Evolutionary conservation across 2,888 invertebrate species (phyloP).

Genomic region (Drosophila tanythrix): DNA sequence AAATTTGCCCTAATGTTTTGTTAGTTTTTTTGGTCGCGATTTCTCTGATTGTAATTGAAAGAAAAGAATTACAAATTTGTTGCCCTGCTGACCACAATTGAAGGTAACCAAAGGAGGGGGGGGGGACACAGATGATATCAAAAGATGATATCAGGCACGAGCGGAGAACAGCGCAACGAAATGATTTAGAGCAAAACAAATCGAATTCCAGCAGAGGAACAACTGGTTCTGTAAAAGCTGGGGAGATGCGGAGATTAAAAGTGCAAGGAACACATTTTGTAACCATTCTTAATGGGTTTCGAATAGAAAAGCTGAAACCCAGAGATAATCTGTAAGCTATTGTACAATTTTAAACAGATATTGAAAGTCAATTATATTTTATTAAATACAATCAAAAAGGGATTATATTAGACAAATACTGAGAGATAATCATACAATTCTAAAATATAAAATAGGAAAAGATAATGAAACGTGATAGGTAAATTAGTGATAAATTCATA

Average conservation of each 20-base stretch:
- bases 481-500: not conserved
- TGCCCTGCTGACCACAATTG: conserved; percentile 23
- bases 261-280: not conserved
- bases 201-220: not conserved
- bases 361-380: not conserved
- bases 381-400: not conserved
- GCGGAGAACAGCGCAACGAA: conserved; percentile 15
- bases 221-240: not conserved
- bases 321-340: not conserved
- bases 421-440: not conserved
- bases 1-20: not conserved
- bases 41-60: conserved; percentile 37
- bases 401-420: not conserved
- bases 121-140: conserved; percentile 15
- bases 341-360: not conserved
- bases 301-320: not conserved
- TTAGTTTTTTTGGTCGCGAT: not conserved
- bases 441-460: not conserved
- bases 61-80: conserved; percentile 47
- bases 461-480: not conserved
- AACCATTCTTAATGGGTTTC: not conserved
- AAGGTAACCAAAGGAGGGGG: not conserved
- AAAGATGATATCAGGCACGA: not conserved
- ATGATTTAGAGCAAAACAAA: not conserved
- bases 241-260: conserved; percentile 11